Evolutionary conservation across 2,113 vertebrate species (phyloP), one percentile per base, ranked within the genome.

Genomic region (Andinoacara biseriatus): DNA sequence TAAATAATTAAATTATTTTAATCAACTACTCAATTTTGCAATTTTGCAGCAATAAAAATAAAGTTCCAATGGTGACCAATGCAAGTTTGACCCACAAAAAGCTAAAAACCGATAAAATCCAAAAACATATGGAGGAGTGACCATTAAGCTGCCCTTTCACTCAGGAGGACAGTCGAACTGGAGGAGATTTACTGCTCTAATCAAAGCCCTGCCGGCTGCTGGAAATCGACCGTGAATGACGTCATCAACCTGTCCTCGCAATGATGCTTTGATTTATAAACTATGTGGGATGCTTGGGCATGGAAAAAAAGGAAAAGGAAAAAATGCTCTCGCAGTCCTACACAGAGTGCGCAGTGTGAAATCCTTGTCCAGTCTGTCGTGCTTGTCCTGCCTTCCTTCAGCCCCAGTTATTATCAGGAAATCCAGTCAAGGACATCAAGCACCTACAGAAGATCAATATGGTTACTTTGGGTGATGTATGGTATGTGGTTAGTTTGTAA

Each of bases 191-290:
- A 94, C 84, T 80, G 87, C 91, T 78, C 86, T 88, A 94, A 94
- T 94, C 93, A 94, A 93, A 92, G 91, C 78, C 56, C 83, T 78
- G 87, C 67, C 57, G 77, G 65, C 89, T 87, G 90, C 84, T 95
- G 93, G 90, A 94, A 94, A 94, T 93, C 49, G 89, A 90, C 83
- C 93, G 80, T 93, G 88, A 94, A 95, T 93, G 89, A 94, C 82
- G 80, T 94, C 92, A 94, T 91, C 86, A 89, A 90, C 84, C 87
- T 94, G 94, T 93, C 93, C 59, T 86, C 84, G 89, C 81, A 58
- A 80, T 81, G 91, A 94, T 88, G 85, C 77, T 60, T 84, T 91
- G 86, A 93, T 92, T 94, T 91, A 90, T 91, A 84, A 89, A 90
- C 82, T 46, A 61, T 75, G 40, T 80, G 82, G 29, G 43, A 79